These are phyloP conservation scores for Mesorhabditis belari DNA, from an alignment of 2,888 invertebrate genomes.

Conservation along the genomic window DNA sequence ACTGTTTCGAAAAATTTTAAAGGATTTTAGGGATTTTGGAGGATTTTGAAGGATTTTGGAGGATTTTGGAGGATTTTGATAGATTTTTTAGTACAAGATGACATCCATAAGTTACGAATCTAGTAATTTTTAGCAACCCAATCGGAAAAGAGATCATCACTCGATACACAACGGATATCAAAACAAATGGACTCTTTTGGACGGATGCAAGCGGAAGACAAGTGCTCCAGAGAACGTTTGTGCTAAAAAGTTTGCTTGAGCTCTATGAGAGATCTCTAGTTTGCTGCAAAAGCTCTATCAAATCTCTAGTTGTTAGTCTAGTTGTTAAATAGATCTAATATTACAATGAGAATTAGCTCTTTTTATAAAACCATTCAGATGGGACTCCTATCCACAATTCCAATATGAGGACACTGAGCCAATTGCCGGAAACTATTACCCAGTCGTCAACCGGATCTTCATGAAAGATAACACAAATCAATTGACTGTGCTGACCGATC, in stretches of 20 bases:
- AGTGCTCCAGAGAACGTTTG: slow-evolving; percentile 38
- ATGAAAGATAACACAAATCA: slow-evolving; percentile 41
- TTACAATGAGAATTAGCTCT: no score
- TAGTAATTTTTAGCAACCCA: slow-evolving; percentile 57
- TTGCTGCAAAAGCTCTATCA: not conserved
- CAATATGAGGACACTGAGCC: slow-evolving; percentile 65
- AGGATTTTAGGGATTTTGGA: no score
- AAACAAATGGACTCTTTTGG: slow-evolving; percentile 67
- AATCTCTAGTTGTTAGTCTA: not conserved
- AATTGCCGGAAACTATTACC: slow-evolving; percentile 84
- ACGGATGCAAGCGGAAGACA: slow-evolving; percentile 86
- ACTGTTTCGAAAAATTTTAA: no score
- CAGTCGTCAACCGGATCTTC: slow-evolving; percentile 64
- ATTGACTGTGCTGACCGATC: slow-evolving; percentile 56
- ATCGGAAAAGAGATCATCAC: slow-evolving; percentile 78
- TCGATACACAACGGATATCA: slow-evolving; percentile 64
- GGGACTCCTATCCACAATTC: slow-evolving; percentile 68
- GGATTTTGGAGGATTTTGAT: not conserved
- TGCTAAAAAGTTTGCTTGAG: not conserved
- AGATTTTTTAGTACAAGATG: not conserved
- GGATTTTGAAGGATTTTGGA: no score
- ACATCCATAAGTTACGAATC: no score
- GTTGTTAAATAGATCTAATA: not conserved
- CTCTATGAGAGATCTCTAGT: no score
- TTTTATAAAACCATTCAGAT: slow-evolving; percentile 34